Base-by-base conservation (phyloP, 2,888 invertebrate species). In the Allophyes oxyacanthae region DNA sequence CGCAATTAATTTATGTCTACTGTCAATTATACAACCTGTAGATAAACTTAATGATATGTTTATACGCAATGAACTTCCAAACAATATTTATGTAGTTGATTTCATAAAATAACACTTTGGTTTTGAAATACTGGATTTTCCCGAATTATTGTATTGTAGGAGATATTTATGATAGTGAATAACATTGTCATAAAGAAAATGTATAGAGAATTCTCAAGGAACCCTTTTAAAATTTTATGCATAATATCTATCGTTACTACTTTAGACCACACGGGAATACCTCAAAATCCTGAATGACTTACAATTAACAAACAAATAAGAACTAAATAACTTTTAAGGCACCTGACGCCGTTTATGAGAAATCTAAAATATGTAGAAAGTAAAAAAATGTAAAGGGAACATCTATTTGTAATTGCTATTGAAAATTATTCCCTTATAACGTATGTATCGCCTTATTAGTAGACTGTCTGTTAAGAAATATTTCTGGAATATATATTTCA, bases 101-200 rank as follows among this genome's bases (percentile, higher is more conserved):
- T 51, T 44, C 48, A 36, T 20, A 61, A 30, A 26, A 30, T 14
- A 41, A 26, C 7, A 32, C 20, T 13, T 41, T 65, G 9, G 38
- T 52, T 73, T 64, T 55, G 3, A 26, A 52, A 56, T 46, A 51
- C 36, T 76, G 40, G 37, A 49, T 59, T 48, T 55, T 66, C 45
- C 77, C 71, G 75, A 77, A 77, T 75, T 75, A 75, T 77, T 70
- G 54, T 76, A 62, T 37, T 44, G 50, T 76, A 73, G 69, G 5
- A 48, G 14, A 30, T 72, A 67, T 53, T 51, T 51, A 52, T 51
- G 20, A 46, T 28, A 44, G 20, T 11, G 11, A 41, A 53, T 46
- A 38, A 32, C 9, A 40, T 45, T 54, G 26, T 2, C 33, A 63
- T 60, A n/a, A 30, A 44, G 10, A 57, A 40, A 34, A 2, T 8